Evolutionary conservation across 2,113 vertebrate genomes (phyloP), one percentile per base, ranked within the genome.

Genomic region (Zosterops lateralis): DNA sequence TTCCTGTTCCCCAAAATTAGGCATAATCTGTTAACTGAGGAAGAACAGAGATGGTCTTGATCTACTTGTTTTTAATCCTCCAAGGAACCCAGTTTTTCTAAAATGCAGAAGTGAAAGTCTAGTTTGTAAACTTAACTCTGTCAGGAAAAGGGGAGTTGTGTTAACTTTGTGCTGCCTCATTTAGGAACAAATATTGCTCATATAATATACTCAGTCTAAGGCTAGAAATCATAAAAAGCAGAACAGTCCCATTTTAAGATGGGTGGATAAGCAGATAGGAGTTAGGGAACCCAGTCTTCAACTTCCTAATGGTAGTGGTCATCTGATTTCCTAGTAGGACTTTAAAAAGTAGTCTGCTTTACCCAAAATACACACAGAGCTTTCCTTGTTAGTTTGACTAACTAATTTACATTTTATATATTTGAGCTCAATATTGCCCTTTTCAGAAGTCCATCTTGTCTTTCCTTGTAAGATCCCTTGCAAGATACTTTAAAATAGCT

Each of bases 91-190:
- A 28, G 31, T 44, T 75, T 62, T 62, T 42, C 57, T 75, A 57
- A 66, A 62, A 62, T 42, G 42, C 9, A 44, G 67, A 58, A 70
- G n/a, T 25, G 1, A 6, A 66, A 80, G 13, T 24, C 36, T 38
- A 22, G 9, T 42, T 87, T 56, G 47, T 12, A 50, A 54, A 48
- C 24, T 72, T 51, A 84, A 50, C 19, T 34, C 10, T 38, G 12
- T 20, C 13, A 75, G 53, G 25, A 53, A 71, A 47, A 21, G 6
- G 8, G 8, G 7, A 57, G 17, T 1, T n/a, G 8, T 28, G 22
- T 38, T 40, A 58, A 36, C 16, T 32, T 60, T 14, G 6, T 34
- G 22, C 44, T 22, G 28, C 14, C 26, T 31, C 0, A 0, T 42
- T 36, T 32, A 42, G 7, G 61, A 91, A 38, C 7, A 77, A 77